Base-by-base conservation (phyloP, 1,140 invertebrate genomes). In the Saccostrea glomerata region DNA sequence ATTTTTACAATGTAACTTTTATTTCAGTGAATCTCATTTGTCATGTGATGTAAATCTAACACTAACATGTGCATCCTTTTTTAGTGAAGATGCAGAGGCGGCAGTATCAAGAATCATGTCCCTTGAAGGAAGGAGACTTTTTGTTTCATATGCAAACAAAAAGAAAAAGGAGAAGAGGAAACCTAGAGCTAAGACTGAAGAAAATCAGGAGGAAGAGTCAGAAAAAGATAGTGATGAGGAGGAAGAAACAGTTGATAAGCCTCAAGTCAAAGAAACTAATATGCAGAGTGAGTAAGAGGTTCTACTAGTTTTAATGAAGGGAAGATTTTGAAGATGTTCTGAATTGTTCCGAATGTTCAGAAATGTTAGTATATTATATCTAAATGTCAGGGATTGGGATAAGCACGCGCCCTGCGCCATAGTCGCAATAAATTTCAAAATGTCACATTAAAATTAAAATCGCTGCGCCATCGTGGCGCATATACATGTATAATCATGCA, bases 61-160 rank as follows among this genome's bases (percentile, higher is more conserved):
- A 47, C 47, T 47, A 47, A 47, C 47, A 7, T 47, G 47, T 47
- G 9, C 47, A 47, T 5, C 47, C 6, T 47, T 47, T 86, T 82
- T n/a, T 58, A 92, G 92, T 58, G 92, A 92, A 55, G 92, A 93
- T 92, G 92, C 92, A 17, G 89, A 89, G 15, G 91, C 92, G 58
- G 92, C 92, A 23, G 90, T 90, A 84, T 84, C 89, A 17, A 84
- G 70, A 23, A 86, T 91, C 4, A 90, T 89, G 15, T 86, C 82
- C 0, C 17, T 92, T 47, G 89, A 92, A 73, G 91, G 91, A 15
- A 89, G 92, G 73, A 92, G 91, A 66, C 36, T 93, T 13, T 87
- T 85, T 82, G 83, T 91, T 11, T 30, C 20, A 30, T 93, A 89
- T 89, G 92, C 92, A 58, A 87, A 92, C 73, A 90, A 90, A 40